Conservation (phyloP, 1,140 invertebrate genomes). For the Ericerus pela region DNA sequence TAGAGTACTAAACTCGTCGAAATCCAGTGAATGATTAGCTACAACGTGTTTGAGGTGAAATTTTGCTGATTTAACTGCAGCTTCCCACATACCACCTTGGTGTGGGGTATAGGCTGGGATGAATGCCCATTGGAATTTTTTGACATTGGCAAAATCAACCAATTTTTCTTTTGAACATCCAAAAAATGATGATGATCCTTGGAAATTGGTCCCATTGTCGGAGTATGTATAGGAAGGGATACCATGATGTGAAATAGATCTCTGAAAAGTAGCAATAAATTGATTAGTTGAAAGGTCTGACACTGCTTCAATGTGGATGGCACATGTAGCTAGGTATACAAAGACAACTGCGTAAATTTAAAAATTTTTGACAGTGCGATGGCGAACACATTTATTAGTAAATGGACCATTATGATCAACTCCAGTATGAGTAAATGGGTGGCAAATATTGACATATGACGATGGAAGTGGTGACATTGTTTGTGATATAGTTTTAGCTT, state of each 20-base stretch:
- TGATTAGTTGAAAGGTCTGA: slow-evolving; percentile 28
- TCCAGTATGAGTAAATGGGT: slow-evolving; percentile 27
- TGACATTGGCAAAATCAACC: background rate
- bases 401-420: slow-evolving; percentile 33
- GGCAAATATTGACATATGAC: slow-evolving; percentile 21
- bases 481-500: slow-evolving; percentile 13
- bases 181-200: too few species aligned
- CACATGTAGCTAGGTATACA: slow-evolving; percentile 32
- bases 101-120: background rate
- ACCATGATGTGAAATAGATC: slow-evolving; percentile 31
- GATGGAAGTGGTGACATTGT: slow-evolving; percentile 28
- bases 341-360: slow-evolving; percentile 33
- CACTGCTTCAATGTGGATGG: slow-evolving; percentile 32
- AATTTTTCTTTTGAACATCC: too few species aligned
- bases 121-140: background rate
- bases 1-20: slow-evolving; percentile 27
- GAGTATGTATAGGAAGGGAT: slow-evolving; percentile 24
- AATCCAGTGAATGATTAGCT: slow-evolving; percentile 19
- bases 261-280: slow-evolving; percentile 29
- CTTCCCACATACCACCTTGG: slow-evolving; percentile 23
- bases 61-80: slow-evolving; percentile 21
- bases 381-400: too few species aligned
- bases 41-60: slow-evolving; percentile 20
- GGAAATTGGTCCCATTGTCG: slow-evolving; percentile 27
- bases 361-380: slow-evolving; percentile 19